These are phyloP conservation scores for Cotesia chilonis DNA, from an alignment of 1,140 invertebrate species.

Conservation along the genomic window DNA sequence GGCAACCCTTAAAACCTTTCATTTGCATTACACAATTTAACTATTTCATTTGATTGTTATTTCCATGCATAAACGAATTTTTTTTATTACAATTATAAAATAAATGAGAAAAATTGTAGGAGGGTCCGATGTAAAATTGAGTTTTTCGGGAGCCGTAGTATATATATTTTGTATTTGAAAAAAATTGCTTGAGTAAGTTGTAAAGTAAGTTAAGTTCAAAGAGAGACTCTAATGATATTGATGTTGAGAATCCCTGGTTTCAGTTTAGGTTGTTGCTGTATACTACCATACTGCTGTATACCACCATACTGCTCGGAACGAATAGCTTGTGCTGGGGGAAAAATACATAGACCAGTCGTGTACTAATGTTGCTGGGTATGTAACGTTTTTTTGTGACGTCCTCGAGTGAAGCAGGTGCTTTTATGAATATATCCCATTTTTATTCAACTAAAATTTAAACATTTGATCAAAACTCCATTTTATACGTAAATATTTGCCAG, in stretches of 20 bases:
- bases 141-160: too few species aligned
- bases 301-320: slow-evolving; percentile 42
- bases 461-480: background rate
- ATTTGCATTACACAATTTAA: too few species aligned
- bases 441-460: background rate
- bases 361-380: slow-evolving; percentile 6
- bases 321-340: slow-evolving; percentile 40
- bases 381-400: slow-evolving; percentile 12
- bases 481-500: too few species aligned
- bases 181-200: background rate
- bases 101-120: too few species aligned
- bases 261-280: too few species aligned
- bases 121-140: too few species aligned
- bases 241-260: slow-evolving; percentile 46
- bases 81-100: too few species aligned
- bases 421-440: background rate
- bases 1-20: too few species aligned
- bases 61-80: too few species aligned
- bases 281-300: too few species aligned
- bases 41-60: too few species aligned
- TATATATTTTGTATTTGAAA: too few species aligned
- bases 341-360: slow-evolving; percentile 7
- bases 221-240: background rate
- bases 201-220: background rate
- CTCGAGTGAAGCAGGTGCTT: slow-evolving; percentile 27